Conservation (phyloP, 2,888 invertebrate genomes). For the Metopia argyrocephala region DNA sequence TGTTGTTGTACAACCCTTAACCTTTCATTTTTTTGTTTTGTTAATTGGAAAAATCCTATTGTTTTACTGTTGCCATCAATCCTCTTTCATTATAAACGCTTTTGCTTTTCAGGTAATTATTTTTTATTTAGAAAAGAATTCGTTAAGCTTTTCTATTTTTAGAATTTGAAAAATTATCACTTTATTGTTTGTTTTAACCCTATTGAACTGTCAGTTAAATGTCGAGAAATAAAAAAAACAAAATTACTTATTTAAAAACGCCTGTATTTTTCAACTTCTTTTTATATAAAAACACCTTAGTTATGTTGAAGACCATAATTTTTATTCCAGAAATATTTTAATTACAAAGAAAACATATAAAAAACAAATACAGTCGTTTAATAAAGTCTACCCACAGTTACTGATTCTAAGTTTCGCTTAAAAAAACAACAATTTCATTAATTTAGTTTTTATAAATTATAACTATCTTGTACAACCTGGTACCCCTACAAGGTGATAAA, state of each 20-base stretch:
- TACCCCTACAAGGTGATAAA: no score
- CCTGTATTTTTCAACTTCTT: no score
- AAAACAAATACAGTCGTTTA: no score
- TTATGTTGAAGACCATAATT: background rate
- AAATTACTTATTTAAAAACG: no score
- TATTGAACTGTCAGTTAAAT: conserved; percentile 35
- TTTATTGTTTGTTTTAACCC: conserved; percentile 13
- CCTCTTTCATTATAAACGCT: background rate
- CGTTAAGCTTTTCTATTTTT: conserved; percentile 30
- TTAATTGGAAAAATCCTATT: conserved; percentile 43
- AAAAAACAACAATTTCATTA: no score
- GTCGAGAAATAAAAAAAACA: background rate
- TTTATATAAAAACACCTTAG: conserved; percentile 4
- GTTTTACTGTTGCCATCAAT: background rate
- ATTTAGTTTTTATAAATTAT: no score
- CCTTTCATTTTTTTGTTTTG: conserved; percentile 53
- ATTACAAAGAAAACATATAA: no score
- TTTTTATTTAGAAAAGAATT: conserved; percentile 23
- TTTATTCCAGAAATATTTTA: no score
- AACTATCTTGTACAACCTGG: no score
- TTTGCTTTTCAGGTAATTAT: background rate
- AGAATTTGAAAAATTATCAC: conserved; percentile 14
- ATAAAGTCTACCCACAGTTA: no score
- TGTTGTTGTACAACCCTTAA: conserved; percentile 42
- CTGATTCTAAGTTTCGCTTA: no score